Evolutionary conservation across 2,113 vertebrate genomes (phyloP), one percentile per base, ranked within the genome.

Genomic region (Prietella phreatophila): DNA sequence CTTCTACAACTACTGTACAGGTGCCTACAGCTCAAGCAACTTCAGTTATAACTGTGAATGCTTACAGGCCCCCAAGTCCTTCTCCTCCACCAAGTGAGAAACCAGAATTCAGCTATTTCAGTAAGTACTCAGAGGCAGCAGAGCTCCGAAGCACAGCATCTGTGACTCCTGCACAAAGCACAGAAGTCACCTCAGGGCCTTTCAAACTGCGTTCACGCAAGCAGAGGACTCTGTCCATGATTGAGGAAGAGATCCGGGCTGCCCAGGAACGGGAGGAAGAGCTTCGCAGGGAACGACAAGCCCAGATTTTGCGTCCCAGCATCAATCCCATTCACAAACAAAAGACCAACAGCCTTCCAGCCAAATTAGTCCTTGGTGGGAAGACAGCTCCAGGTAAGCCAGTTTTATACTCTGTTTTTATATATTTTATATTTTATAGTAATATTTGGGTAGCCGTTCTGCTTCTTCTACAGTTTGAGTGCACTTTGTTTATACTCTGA

Each of bases 201-300:
- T 99, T 99, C 94, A 98, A 96, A 92, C 94, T 99, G 88, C 96
- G 98, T 85, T 99, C 98, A 0, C 97, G 96, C 92, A 99, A 99
- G 93, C 98, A 99, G 93, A 93, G 95, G 89, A 99, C 98, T 86
- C 93, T 99, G 90, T 99, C 98, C 0, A 99, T 99, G 98, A 99
- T 99, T 0, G 98, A 99, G 89, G 98, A 99, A 92, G 98, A 99
- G 94, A 99, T 99, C 93, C 96, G 98, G 86, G 98, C 97, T 1
- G 97, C 98, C 84, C 97, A 99, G 93, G 96, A 99, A 71, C 94
- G 98, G n/a, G 98, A 99, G 88, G 97, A 99, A 86, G 98, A 99
- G 91, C 94, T 99, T 88, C 98, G 98, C 93, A 96, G 95, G 88
- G 96, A 98, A 92, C 95, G 98, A 73, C 94, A 97, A 90, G 83